phyloP scores from a whole-genome alignment of 2,113 vertebrate genomes.

The Cygnus atratus region DNA sequence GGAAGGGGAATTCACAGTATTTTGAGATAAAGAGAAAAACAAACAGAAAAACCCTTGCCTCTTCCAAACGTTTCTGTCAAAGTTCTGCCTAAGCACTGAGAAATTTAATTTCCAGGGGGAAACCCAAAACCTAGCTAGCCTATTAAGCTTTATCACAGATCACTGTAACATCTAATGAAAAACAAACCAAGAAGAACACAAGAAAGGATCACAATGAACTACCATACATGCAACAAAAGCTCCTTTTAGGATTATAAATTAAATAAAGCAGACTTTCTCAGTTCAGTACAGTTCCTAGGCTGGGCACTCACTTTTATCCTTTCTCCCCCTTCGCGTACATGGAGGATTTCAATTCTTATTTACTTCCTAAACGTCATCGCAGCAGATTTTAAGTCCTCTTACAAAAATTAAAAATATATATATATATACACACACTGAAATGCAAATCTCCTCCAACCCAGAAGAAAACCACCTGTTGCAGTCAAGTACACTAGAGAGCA shows the following conservation, averaged over 20 bases:
- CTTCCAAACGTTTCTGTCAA: not conserved
- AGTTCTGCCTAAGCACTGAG: not conserved
- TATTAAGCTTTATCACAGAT: not conserved
- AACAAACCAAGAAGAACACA: not conserved
- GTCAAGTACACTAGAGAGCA: not conserved
- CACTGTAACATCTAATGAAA: slow-evolving; percentile 10
- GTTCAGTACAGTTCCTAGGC: not conserved
- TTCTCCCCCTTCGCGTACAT: not conserved
- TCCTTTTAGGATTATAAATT: slow-evolving; percentile 10
- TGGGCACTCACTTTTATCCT: not conserved
- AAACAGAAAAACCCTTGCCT: not conserved
- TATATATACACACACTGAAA: not conserved
- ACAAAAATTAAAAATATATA: not conserved
- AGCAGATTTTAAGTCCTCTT: not conserved
- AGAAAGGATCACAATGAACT: not conserved
- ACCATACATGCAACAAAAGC: not conserved
- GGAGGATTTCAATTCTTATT: not conserved
- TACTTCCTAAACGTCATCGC: not conserved
- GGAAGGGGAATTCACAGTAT: slow-evolving; percentile 44
- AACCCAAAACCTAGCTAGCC: not conserved
- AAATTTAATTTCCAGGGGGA: slow-evolving; percentile 44
- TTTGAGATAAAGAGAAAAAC: slow-evolving; percentile 22
- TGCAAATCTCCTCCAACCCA: not conserved
- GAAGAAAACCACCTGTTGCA: not conserved
- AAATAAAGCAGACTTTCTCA: not conserved